Evolutionary conservation across 2,113 vertebrate species (phyloP).

Genomic region (Sakesphorus luctuosus): DNA sequence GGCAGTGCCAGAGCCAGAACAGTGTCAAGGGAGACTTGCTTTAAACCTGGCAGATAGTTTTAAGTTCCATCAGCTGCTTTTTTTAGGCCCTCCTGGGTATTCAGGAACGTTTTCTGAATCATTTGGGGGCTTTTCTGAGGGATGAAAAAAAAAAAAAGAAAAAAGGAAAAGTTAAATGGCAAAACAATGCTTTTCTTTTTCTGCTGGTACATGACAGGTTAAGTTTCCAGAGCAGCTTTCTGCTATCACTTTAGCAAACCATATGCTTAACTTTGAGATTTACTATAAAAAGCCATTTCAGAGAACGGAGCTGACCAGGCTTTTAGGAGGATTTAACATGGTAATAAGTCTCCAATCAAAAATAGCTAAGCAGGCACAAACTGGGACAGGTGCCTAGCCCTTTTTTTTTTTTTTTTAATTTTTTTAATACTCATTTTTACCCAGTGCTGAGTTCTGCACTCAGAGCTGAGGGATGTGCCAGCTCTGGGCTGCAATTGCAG

Average conservation of each 20-base stretch:
- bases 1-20: background rate
- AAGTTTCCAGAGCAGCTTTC: constrained; percentile 48
- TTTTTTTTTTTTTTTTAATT: background rate
- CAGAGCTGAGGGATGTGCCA: background rate
- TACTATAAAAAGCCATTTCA: constrained; percentile 67
- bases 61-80: background rate
- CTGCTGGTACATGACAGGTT: background rate
- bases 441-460: constrained; percentile 24
- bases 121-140: background rate
- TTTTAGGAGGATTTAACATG: constrained; percentile 66
- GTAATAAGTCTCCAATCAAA: constrained; percentile 58
- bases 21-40: background rate
- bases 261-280: constrained; percentile 66
- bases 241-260: constrained; percentile 52
- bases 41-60: background rate
- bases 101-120: background rate
- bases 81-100: background rate
- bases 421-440: background rate
- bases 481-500: background rate
- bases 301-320: constrained; percentile 52
- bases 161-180: background rate
- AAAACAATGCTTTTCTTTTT: background rate
- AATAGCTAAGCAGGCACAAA: constrained; percentile 61
- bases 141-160: background rate
- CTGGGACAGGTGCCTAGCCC: constrained; percentile 50